Evolutionary conservation across 2,888 invertebrate species (phyloP), one percentile per base, ranked within the genome.

Genomic region (Drosophila pseudotakahashii): DNA sequence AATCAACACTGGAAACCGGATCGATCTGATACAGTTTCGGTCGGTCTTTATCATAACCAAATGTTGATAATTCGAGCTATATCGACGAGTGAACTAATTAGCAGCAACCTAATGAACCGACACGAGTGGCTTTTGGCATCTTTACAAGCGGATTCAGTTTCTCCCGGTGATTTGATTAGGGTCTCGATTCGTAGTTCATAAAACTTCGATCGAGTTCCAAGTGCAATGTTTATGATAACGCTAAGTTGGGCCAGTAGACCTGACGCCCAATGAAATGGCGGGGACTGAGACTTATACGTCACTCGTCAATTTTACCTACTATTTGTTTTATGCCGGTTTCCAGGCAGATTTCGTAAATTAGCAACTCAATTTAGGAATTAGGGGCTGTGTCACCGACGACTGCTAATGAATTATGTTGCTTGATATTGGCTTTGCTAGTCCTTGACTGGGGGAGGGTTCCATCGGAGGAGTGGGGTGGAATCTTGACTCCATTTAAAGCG

Each of bases 21-120:
- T 59, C 44, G 44, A 45, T 45, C n/a, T 13, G 30, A 37, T 30
- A 19, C 44, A 9, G n/a, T 37, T 37, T 51, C 51, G 9, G 7
- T 37, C 23, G n/a, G 51, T 51, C 44, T 32, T 51, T 44, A 42
- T 62, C 23, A 42, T 48, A 64, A 32, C 10, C 48, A 14, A 64
- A 62, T 51, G 50, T 51, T 51, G 10, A 37, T 68, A 30, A 32
- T 37, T 48, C 61, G 10, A 42, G 19, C 16, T 36, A 41, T 34
- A 42, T 42, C 16, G 54, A 76, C 76, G 70, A 52, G 47, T 26
- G n/a, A 71, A 78, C n/a, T 42, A 83, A 74, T 80, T 86, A 84
- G 67, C 82, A 41, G 26, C 13, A 7, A 41, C 58, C 72, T 82
- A 82, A 85, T 75, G 53, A 75, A 76, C 36, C 63, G 50, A 57